Evolutionary conservation across 2,797 vertebrate genomes (phyloP).

Genomic region (Harpagifer antarcticus): DNA sequence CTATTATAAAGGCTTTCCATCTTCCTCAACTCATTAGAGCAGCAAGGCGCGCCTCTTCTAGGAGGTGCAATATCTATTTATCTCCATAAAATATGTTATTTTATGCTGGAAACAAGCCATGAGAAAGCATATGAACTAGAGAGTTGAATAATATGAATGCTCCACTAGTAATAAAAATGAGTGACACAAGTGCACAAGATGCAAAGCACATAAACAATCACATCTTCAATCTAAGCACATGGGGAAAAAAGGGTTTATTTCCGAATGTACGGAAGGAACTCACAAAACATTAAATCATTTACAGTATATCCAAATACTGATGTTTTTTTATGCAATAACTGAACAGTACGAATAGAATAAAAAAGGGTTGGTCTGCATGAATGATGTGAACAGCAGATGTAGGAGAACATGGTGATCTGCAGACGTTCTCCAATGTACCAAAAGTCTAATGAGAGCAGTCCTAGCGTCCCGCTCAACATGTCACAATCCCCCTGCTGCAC

Average conservation of each 20-base stretch:
- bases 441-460: constrained; percentile 67
- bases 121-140: constrained; percentile 30
- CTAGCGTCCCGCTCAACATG: constrained; percentile 60
- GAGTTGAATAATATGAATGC: constrained; percentile 21
- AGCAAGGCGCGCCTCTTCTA: constrained; percentile 1
- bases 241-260: neutral
- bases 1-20: constrained; percentile 7
- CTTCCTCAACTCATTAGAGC: constrained; percentile 10
- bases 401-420: constrained; percentile 6
- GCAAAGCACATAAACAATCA: neutral
- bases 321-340: neutral
- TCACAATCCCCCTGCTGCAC: constrained; percentile 56
- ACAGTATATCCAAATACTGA: neutral
- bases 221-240: neutral
- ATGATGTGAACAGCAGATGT: neutral
- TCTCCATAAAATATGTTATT: constrained; percentile 46
- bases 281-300: neutral
- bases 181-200: neutral
- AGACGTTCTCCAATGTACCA: constrained; percentile 19
- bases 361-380: neutral
- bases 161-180: constrained; percentile 9
- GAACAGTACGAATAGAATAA: neutral
- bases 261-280: neutral
- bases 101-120: constrained; percentile 31
- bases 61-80: constrained; percentile 22